These are phyloP conservation scores for Leptinotarsa rubiginosa DNA, from an alignment of 2,888 invertebrate species.

Conservation along the genomic window DNA sequence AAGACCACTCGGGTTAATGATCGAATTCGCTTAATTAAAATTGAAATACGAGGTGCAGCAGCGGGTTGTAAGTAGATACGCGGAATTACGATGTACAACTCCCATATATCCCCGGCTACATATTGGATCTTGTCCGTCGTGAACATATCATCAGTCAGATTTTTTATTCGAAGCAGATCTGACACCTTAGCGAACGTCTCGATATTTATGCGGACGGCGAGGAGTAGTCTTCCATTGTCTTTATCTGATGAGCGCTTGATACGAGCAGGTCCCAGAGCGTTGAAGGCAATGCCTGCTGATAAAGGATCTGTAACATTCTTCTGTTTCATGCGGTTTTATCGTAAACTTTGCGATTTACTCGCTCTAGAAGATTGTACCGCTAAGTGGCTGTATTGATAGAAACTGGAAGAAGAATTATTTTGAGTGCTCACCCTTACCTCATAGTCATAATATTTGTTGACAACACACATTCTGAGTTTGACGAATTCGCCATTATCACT, in stretches of 20 bases:
- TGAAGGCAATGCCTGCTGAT: no score
- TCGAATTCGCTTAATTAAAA: constrained; percentile 65
- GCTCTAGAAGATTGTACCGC: no score
- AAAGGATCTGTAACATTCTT: no score
- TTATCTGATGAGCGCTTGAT: constrained; percentile 11
- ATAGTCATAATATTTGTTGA: no score
- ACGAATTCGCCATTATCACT: no score
- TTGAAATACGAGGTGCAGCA: constrained; percentile 61
- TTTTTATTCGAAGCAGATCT: constrained; percentile 41
- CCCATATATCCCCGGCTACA: constrained; percentile 54
- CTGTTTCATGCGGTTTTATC: no score
- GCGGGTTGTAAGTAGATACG: constrained; percentile 36
- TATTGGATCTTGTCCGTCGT: constrained; percentile 51
- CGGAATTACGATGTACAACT: constrained; percentile 54
- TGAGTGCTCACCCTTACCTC: no score
- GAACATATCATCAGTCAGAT: constrained; percentile 49
- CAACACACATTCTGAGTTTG: no score
- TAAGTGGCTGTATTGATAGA: no score
- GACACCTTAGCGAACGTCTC: constrained; percentile 35
- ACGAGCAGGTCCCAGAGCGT: background rate
- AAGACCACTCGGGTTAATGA: constrained; percentile 62
- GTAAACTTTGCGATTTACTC: no score
- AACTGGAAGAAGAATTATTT: no score
- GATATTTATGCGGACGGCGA: constrained; percentile 38
- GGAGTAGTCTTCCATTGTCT: constrained; percentile 34